Base-by-base conservation (phyloP, 1,140 invertebrate genomes). In the Macrostomum lignano region DNA sequence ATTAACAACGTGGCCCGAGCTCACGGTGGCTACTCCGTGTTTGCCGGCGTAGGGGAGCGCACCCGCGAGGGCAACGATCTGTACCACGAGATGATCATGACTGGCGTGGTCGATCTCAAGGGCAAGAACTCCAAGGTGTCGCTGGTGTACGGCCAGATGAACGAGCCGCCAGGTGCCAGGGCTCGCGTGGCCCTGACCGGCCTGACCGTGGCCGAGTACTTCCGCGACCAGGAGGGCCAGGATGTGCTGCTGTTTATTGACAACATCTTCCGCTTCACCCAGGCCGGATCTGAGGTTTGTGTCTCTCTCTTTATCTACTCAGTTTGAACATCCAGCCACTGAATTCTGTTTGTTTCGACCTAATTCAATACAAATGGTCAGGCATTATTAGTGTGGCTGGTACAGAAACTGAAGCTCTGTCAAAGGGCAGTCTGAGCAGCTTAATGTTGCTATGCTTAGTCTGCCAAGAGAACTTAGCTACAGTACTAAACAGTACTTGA, bases 1-100 rank as follows among this genome's bases (percentile, higher is more conserved):
- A 98, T 98, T 50, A 96, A 96, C 68, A 96, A 98, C 47, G 79
- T 96, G n/a, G 88, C 88, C 42, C 94, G 94, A 57, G 84, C 86
- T 47, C 88, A 96, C 60, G 88, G 88, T 70, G 88, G 88, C 71
- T 96, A 93, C 62, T 96, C 88, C 2, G 88, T 98, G 37, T 98
- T 98, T 56, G 88, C 88, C 49, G 88, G 88, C 45, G 88, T 96
- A 4, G 88, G 88, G 30, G 88, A 96, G 60, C 67, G 88, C 54
- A 98, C 88, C 21, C 78, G 88, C 58, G 88, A 96, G 60, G 84
- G 84, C 44, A 96, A 96, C 55, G 88, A 98, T 66, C 67, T 98
- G 38, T 96, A 96, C 57, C 78, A 94, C 52, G 88, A 98, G 64
- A 96, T 98, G 88, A 94, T 94, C 65, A 84, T 91, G 49, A 74